Evolutionary conservation across 37 sponge, comb jelly and placozoan species (phyloP).

Genomic region (Dysidea cf. avara): DNA sequence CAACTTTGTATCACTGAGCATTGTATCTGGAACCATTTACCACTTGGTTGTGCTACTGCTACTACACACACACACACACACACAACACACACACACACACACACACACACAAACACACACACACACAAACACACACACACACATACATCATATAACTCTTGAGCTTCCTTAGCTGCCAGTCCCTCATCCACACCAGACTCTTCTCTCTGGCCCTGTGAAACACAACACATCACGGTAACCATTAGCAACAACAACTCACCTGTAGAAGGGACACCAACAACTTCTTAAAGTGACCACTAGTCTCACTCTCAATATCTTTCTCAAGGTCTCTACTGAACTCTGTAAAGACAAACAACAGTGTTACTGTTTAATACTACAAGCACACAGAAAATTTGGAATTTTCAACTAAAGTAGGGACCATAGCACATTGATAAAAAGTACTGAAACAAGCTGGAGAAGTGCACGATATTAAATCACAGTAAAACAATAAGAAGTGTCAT

Average conservation of each 20-base stretch:
- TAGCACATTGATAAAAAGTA: no score
- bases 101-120: not conserved
- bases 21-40: no score
- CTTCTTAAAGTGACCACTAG: slow-evolving; percentile 67
- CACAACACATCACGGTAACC: not conserved
- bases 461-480: no score
- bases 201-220: slow-evolving; percentile 41
- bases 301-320: slow-evolving; percentile 65
- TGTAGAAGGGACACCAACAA: slow-evolving; percentile 50
- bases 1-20: no score
- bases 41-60: no score
- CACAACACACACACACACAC: slow-evolving; percentile 1
- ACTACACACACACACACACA: no score
- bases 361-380: no score
- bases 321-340: slow-evolving; percentile 59
- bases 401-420: no score
- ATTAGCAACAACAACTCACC: not conserved
- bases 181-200: slow-evolving; percentile 46
- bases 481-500: no score
- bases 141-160: slow-evolving; percentile 42
- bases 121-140: no score
- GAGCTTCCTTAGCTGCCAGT: slow-evolving; percentile 62
- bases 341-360: not conserved
- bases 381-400: no score
- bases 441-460: no score